Conservation (phyloP, 2,888 invertebrate genomes). For the Gasteruption jaculator region DNA sequence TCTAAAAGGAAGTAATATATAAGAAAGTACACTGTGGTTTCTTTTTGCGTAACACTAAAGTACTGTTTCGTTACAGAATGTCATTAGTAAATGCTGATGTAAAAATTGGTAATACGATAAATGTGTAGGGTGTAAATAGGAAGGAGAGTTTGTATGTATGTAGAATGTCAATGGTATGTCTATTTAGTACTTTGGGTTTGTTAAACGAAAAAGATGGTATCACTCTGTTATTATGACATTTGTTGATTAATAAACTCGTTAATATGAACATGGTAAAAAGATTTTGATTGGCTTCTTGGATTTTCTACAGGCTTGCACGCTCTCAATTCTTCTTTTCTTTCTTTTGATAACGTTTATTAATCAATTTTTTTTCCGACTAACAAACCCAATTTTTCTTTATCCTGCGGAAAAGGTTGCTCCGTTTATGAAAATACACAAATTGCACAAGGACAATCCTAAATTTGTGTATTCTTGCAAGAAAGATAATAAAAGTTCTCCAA, state of each 20-base stretch:
- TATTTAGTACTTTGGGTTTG: no score
- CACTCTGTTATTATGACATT: slow-evolving; percentile 41
- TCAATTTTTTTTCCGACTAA: slow-evolving; percentile 34
- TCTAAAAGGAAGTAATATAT: no score
- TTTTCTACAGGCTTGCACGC: slow-evolving; percentile 33
- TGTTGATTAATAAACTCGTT: slow-evolving; percentile 50
- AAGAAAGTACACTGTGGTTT: no score
- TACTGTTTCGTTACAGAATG: no score
- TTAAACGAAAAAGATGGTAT: slow-evolving; percentile 43
- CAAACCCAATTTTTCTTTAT: slow-evolving; percentile 32
- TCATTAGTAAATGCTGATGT: no score
- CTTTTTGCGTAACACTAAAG: no score
- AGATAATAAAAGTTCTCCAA: no score
- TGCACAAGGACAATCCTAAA: no score
- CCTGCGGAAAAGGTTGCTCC: no score
- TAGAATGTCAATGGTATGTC: slow-evolving; percentile 43
- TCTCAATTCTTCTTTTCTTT: slow-evolving; percentile 12
- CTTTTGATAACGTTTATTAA: slow-evolving; percentile 24
- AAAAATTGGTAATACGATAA: slow-evolving; percentile 46
- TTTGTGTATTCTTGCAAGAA: no score
- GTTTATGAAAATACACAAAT: no score
- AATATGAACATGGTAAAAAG: slow-evolving; percentile 4
- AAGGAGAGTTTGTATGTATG: slow-evolving; percentile 40
- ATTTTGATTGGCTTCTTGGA: slow-evolving; percentile 44
- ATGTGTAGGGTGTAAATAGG: slow-evolving; percentile 31